Base-by-base conservation (phyloP, 2,113 vertebrate genomes). In the Rhea americana region DNA sequence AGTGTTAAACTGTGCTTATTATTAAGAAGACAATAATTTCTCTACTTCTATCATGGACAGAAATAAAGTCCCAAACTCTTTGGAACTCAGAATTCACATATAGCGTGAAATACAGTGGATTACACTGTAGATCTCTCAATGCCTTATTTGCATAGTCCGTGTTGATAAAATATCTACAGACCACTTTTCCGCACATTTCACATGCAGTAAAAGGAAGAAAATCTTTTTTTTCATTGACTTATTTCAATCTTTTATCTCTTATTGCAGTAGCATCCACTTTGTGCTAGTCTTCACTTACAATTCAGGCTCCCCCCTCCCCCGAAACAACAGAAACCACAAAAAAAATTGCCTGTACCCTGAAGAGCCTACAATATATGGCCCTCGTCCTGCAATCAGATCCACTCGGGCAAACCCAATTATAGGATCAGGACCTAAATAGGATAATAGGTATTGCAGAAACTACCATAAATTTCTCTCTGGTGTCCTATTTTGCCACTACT, bases 381-480 rank as follows among this genome's bases (percentile, higher is more conserved):
- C 90, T 90, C 89, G 83, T 96, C 88, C 91, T 95, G 94, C 94
- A 96, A 96, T 96, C 95, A 96, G 95, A 96, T 96, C 90, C 95
- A 96, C 94, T 94, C 95, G 91, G 95, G 94, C 94, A 96, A 95
- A 96, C 91, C 96, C 94, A 95, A 95, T 95, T 96, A 96, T 94
- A 94, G 95, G 94, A 96, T 96, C 95, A 95, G 90, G 71, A 80
- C 81, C 93, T 96, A 96, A 96, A 94, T 94, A 93, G 88, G 94
- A 96, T 95, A 96, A 91, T 93, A 94, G 93, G 95, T 94, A 96
- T 96, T 93, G 91, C 93, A 95, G 95, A 96, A 96, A 95, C 95
- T 95, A 95, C 96, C 80, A 96, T 94, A 94, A 94, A 96, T 96
- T 96, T 96, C 91, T 96, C 93, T 96, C 96, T 95, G 90, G 95